phyloP scores from a whole-genome alignment of 2,888 invertebrate species.

The Brassicogethes aeneus region DNA sequence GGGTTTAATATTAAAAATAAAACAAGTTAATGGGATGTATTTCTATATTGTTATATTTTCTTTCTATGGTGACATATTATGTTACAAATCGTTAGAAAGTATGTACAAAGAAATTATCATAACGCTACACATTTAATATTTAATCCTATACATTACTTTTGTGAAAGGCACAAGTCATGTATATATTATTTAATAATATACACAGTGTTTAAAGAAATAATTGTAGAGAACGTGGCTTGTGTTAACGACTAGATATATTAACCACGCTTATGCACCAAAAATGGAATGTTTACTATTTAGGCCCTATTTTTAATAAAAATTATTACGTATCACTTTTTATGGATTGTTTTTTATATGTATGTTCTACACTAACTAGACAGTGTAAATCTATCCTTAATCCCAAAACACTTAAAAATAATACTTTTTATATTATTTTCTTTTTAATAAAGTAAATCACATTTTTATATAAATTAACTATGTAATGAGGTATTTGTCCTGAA shows the following conservation, averaged over 20 bases:
- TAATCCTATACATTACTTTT: constrained; percentile 3
- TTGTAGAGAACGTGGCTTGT: constrained; percentile 5
- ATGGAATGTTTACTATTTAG: no score
- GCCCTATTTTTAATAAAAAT: no score
- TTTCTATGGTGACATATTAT: constrained; percentile 20
- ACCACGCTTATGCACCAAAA: no score
- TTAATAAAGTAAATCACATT: constrained; percentile 5
- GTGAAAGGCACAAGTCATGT: constrained; percentile 17
- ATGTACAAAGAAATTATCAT: constrained; percentile 27
- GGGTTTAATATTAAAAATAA: no score
- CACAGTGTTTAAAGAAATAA: constrained; percentile 5
- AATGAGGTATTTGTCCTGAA: background rate
- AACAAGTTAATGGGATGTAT: no score
- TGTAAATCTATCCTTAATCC: background rate
- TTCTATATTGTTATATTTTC: constrained; percentile 11
- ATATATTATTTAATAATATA: constrained; percentile 9
- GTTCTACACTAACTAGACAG: background rate
- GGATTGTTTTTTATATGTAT: background rate
- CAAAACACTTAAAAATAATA: no score
- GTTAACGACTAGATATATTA: no score
- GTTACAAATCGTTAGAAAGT: constrained; percentile 33
- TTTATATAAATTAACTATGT: constrained; percentile 2
- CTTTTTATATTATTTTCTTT: constrained; percentile 7
- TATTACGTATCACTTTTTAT: background rate
- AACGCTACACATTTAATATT: constrained; percentile 20